Evolutionary conservation across 2,797 vertebrate genomes (phyloP), one percentile per base, ranked within the genome.

Genomic region (Austrolebias charrua): DNA sequence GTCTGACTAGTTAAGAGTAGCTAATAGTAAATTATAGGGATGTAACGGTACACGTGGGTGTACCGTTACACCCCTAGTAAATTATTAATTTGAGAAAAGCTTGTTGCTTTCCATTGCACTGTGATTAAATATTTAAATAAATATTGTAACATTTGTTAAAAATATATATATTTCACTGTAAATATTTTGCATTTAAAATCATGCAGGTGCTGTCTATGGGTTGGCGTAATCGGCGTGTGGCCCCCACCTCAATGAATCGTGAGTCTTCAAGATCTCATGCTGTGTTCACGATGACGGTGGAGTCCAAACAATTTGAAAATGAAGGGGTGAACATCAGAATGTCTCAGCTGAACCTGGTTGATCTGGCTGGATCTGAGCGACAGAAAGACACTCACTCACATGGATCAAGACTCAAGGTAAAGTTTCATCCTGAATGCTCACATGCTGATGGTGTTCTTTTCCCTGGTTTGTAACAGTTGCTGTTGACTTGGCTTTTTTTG

Each of bases 221-320:
- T 24, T 98, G 96, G 96, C 92, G 95, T 69, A 98, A 99, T 83
- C 94, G 96, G 6, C 94, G 94, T 4, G 97, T 98, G 24, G 96
- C 96, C 1, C 96, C 96, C 0, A 98, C 97, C 4, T 98, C 97
- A 0, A 99, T 99, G 97, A 99, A 99, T 68, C 94, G 96, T 0
- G 96, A 99, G 62, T 98, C 97, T 0, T 98, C 97, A 0, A 93
- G 97, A 58, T 99, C 97, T 2, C 97, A 99, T 0, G 96, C 97
- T 0, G 96, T 98, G 59, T 99, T 99, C 79, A 96, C 95, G 24
- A 93, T 99, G 89, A 94, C 92, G 0, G 56, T 99, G 57, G 96
- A 98, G 84, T 99, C 96, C 20, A 96, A 98, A 91, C 95, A 98
- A 84, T 94, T 93, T 1, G 87, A 83, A 65, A 94, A 90, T 0